A percentile compares a stretch with the other conserved stretches of the same genome.
phyloP scores from a whole-genome alignment of 2,888 invertebrate genomes.

The Thymelicus acteon region DNA sequence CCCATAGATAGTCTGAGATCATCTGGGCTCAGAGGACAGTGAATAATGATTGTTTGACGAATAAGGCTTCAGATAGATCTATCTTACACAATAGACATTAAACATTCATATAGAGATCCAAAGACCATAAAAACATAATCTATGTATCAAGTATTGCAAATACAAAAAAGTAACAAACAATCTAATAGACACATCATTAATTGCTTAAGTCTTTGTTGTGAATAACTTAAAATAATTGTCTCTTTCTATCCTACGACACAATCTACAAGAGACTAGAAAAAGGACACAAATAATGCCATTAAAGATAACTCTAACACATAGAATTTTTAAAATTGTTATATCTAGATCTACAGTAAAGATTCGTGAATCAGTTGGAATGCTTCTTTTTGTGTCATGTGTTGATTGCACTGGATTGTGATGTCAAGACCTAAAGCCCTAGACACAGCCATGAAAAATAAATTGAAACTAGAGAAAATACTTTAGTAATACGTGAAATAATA shows the following conservation, averaged over 20 bases:
- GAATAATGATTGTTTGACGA: neutral
- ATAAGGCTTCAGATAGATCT: neutral
- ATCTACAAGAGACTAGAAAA: conserved; percentile 1
- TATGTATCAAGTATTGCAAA: neutral
- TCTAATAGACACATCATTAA: neutral
- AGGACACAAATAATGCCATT: neutral
- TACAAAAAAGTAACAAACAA: neutral
- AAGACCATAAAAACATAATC: neutral
- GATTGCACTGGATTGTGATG: too few species aligned
- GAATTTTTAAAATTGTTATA: neutral
- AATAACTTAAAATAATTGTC: conserved; percentile 3
- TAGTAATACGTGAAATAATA: too few species aligned
- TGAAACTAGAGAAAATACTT: too few species aligned
- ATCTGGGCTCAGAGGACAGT: too few species aligned
- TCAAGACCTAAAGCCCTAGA: too few species aligned
- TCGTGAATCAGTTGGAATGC: neutral
- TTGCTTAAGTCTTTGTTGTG: neutral
- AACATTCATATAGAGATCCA: conserved; percentile 2
- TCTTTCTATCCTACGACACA: conserved; percentile 3
- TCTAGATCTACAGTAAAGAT: neutral
- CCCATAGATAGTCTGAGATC: too few species aligned
- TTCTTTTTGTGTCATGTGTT: neutral
- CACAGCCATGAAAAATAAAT: too few species aligned
- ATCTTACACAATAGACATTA: neutral
- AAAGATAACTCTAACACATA: neutral